A percentile compares a stretch with the other conserved stretches of the same genome.
Conservation (phyloP, 1,140 invertebrate species). For the Oryctes rhinoceros region DNA sequence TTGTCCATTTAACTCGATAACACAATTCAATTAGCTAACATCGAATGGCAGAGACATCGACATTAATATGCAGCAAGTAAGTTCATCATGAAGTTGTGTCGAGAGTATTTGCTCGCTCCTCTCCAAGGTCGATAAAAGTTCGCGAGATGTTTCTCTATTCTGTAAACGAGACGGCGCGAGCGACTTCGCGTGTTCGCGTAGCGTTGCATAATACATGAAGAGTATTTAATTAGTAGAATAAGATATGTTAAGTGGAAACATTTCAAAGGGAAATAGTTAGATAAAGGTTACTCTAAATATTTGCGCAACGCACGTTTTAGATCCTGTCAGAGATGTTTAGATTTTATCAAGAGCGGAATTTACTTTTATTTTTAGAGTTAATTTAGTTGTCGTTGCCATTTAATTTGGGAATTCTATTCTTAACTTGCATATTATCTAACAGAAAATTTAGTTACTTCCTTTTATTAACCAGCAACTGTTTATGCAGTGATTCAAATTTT, state of each 20-base stretch:
- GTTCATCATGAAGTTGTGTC: not conserved
- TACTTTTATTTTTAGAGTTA: too few relatives aligned
- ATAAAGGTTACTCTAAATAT: too few relatives aligned
- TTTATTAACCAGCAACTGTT: too few relatives aligned
- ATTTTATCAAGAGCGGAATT: too few relatives aligned
- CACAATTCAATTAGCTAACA: slow-evolving; percentile 2
- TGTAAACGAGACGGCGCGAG: not conserved
- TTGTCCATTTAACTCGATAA: not conserved
- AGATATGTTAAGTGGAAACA: not conserved
- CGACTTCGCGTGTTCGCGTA: not conserved
- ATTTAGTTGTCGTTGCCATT: too few relatives aligned
- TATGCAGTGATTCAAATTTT: too few relatives aligned
- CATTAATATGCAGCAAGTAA: not conserved
- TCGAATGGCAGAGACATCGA: not conserved
- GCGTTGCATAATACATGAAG: not conserved
- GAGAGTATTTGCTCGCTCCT: not conserved
- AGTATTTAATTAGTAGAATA: not conserved
- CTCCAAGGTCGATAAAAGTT: not conserved
- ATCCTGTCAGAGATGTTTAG: too few relatives aligned
- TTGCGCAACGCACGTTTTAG: too few relatives aligned
- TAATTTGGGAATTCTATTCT: too few relatives aligned
- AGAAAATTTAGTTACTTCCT: too few relatives aligned
- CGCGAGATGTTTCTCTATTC: not conserved
- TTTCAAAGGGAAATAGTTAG: not conserved
- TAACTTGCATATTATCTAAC: too few relatives aligned